Percentiles rank a stretch among this genome's conserved stretches.
phyloP scores from a whole-genome alignment of 1,140 invertebrate species.

The Drosophila yakuba region DNA sequence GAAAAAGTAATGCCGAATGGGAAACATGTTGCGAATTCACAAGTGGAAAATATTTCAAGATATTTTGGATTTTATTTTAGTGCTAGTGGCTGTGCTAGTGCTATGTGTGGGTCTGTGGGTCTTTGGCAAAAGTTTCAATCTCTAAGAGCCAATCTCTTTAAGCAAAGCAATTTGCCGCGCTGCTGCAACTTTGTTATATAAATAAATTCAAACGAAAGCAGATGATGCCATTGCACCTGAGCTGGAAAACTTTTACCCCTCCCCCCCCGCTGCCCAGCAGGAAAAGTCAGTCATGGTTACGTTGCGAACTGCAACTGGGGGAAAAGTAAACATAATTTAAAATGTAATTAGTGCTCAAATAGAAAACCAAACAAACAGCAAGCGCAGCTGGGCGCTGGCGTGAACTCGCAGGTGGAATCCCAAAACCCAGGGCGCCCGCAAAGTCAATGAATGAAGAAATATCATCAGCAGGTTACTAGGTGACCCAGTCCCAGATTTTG shows the following conservation, averaged over 20 bases:
- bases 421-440: conserved; percentile 33
- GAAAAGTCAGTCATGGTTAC: conserved; percentile 63
- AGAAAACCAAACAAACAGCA: conserved; percentile 79
- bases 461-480: conserved; percentile 79
- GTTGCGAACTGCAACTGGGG: conserved; percentile 46
- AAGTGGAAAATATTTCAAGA: conserved; percentile 42
- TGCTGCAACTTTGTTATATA: conserved; percentile 76
- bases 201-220: conserved; percentile 72
- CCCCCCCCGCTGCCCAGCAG: background rate
- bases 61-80: conserved; percentile 36
- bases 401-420: conserved; percentile 1
- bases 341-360: conserved; percentile 84
- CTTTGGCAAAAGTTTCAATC: conserved; percentile 3
- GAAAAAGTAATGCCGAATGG: conserved; percentile 52
- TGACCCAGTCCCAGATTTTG: conserved; percentile 64
- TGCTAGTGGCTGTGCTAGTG: conserved; percentile 11
- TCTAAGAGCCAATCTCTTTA: conserved; percentile 35
- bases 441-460: conserved; percentile 74
- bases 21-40: conserved; percentile 56
- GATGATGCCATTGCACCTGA: conserved; percentile 49
- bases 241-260: background rate
- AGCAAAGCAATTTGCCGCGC: conserved; percentile 59
- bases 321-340: conserved; percentile 83
- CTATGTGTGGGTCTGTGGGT: conserved; percentile 35
- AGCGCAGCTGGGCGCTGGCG: conserved; percentile 46